Base-by-base conservation (phyloP, 2,888 invertebrate genomes). In the Tridacna crocea region DNA sequence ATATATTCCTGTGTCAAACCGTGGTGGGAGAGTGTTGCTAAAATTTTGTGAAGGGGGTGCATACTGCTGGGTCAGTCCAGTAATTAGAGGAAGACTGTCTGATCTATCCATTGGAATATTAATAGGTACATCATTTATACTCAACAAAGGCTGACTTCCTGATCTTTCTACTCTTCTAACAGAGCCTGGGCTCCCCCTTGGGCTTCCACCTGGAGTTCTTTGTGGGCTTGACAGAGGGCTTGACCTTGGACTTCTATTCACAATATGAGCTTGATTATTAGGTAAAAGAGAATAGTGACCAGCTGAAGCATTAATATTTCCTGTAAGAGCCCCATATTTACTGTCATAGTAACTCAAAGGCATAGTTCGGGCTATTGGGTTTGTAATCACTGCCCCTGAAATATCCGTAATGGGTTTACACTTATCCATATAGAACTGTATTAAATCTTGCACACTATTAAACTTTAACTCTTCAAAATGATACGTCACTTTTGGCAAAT, bases 391-490 rank as follows among this genome's bases (percentile, higher is more conserved):
- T 0, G 98, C 98, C 0, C 98, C 98, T 0, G 98, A 98, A 0
- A 97, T 97, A 11, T 96, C 96, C 0, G 98, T 98, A 92, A 99
- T 97, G 0, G 98, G 96, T 92, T 98, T 97, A 24, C 97, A 97
- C 68, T 97, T 98, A 0, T 98, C 97, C 36, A 98, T 98, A 94
- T 99, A 98, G 88, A 97, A 98, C 11, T 98, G 98, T 85, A 99
- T 98, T 78, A 99, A 96, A 94, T 98, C 98, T 0, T 98, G 97
- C 26, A 99, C 97, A 2, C 98, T 98, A 93, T 98, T 98, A 92
- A 98, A 99, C 0, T 97, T 97, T 93, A 98, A 98, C 92, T 98
- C 98, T 94, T 99, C 99, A 93, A 99, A 98, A 93, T 98, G 97
- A 94, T 97, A 99, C 93, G 98, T 98, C 48, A 98, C 97, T 89